Base-by-base conservation (phyloP, 1,140 invertebrate genomes). In the Drosophila pectinifera region DNA sequence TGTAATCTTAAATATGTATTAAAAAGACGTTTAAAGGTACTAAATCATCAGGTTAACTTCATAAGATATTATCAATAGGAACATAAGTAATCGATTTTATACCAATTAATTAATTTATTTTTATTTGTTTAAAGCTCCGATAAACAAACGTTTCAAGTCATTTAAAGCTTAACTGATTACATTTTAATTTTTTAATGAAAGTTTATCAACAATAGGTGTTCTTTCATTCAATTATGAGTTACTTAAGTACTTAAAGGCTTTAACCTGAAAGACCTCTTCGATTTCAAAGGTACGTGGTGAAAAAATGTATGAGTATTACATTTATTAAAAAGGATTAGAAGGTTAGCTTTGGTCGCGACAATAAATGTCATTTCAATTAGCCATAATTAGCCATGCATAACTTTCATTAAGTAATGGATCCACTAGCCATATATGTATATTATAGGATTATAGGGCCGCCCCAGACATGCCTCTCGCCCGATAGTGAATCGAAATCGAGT, bases 401-500 rank as follows among this genome's bases (percentile, higher is more conserved):
- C 16, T 57, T 62, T 36, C 22, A 45, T 36, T 38, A 24, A 38
- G 28, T 65, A 38, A 46, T 31, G 24, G 42, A 34, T 59, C 20
- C 54, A 34, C 54, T 61, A 10, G 3, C 55, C 10, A 58, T 58
- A 55, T 55, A 54, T 14, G 8, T 13, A 13, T 54, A 31, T 22
- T 57, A 24, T 18, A 16, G 2, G 6, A 62, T 46, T 38, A 46
- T 65, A 41, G 41, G 42, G 3, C n/a, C n/a, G 2, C 14, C 41
- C 20, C 63, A 63, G 63, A 48, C 34, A 41, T 41, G 14, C 24
- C 39, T 28, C 22, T 34, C 28, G 14, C 1, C 14, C 24, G 22
- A 36, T 49, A 49, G n/a, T n/a, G 22, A 62, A 49, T 16, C 11
- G 61, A n/a, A 64, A 22, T 26, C 16, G 64, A 49, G 51, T 28